Conservation (phyloP, 2,113 vertebrate species). For the Tragelaphus imberbis region DNA sequence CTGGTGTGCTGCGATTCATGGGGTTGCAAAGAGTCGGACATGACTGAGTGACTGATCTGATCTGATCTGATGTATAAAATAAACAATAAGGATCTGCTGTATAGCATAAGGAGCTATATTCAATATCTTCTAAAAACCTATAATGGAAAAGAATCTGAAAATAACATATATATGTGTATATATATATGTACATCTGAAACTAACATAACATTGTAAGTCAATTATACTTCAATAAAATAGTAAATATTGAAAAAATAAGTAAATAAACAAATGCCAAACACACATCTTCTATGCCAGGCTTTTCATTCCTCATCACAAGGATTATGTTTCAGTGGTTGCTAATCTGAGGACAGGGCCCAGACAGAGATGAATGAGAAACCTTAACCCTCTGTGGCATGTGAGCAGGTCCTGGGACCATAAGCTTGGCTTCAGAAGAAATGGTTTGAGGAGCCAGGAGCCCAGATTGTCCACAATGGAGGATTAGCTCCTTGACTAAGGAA, state of each 20-base stretch:
- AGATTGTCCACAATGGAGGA: neutral
- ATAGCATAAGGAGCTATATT: neutral
- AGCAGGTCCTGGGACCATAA: neutral
- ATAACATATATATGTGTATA: neutral
- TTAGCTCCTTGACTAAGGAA: neutral
- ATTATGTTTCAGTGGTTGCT: constrained; percentile 41
- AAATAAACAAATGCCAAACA: neutral
- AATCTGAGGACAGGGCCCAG: constrained; percentile 53
- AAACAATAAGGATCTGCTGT: neutral
- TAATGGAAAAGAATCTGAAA: neutral
- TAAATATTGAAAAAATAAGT: neutral
- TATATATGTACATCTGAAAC: neutral
- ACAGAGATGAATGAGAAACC: constrained; percentile 31
- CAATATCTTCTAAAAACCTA: neutral
- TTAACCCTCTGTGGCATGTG: neutral
- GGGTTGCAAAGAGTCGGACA: no score
- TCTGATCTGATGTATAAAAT: neutral
- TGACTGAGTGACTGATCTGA: no score
- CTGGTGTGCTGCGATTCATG: no score
- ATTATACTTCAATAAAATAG: neutral
- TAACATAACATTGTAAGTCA: neutral
- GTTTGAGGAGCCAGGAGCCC: neutral
- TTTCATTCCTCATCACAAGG: constrained; percentile 10
- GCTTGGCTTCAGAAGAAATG: neutral
- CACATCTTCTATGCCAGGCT: constrained; percentile 34